Conservation (phyloP, 1,140 invertebrate species). For the Piezodorus guildinii region DNA sequence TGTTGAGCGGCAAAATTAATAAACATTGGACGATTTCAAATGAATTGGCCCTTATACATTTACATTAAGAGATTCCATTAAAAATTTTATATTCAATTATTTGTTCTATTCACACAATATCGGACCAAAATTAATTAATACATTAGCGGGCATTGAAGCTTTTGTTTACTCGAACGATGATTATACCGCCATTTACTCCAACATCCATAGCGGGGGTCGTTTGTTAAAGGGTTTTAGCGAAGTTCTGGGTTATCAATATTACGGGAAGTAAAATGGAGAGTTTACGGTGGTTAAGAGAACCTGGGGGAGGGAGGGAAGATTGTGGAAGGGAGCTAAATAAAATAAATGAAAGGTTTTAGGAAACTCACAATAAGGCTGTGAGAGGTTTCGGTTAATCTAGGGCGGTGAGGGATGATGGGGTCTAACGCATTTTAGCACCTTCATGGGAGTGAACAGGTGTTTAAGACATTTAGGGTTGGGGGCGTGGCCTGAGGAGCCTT, state of each 20-base stretch:
- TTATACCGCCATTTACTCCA: too few species aligned
- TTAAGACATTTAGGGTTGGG: conserved; percentile 11
- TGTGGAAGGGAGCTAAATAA: neutral
- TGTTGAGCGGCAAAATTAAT: too few species aligned
- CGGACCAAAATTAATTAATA: too few species aligned
- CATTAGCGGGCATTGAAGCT: too few species aligned
- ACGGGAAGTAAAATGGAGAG: conserved; percentile 5
- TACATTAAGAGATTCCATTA: too few species aligned
- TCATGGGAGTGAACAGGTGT: conserved; percentile 14
- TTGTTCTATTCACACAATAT: too few species aligned
- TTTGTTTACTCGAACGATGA: too few species aligned
- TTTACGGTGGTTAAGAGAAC: neutral
- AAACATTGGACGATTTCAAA: too few species aligned
- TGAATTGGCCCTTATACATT: too few species aligned
- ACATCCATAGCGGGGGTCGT: too few species aligned
- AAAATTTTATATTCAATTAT: too few species aligned
- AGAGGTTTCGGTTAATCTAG: neutral
- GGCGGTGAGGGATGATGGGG: neutral
- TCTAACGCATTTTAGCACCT: conserved; percentile 7
- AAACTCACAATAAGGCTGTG: conserved; percentile 1
- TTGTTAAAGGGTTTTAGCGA: neutral
- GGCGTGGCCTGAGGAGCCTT: neutral
- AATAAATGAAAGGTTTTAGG: conserved; percentile 15
- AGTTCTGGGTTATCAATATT: neutral
- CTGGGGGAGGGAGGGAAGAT: neutral